Conservation (phyloP, 2,113 vertebrate species). For the Neodontobutis hainanensis region DNA sequence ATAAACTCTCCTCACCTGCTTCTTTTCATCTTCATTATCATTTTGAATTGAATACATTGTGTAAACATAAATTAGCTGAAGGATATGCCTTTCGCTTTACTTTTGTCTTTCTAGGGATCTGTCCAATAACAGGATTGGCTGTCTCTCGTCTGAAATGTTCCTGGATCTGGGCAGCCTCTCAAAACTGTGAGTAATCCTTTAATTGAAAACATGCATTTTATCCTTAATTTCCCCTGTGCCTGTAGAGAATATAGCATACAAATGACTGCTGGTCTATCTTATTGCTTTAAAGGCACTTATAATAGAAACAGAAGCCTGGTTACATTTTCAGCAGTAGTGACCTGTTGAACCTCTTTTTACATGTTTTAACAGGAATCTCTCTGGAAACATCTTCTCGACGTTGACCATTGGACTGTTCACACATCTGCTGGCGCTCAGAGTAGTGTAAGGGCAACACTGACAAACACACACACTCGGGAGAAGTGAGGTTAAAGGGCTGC, state of each 20-base stretch:
- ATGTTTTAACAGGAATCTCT: conserved; percentile 82
- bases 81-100: conserved; percentile 3
- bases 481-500: not conserved
- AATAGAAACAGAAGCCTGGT: not conserved
- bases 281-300: not conserved
- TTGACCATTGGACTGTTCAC: conserved; percentile 85
- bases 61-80: not conserved
- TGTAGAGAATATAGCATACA: conserved; percentile 6
- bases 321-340: not conserved
- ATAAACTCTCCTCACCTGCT: conserved; percentile 7
- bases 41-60: not conserved
- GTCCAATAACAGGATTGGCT: conserved; percentile 93
- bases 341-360: conserved; percentile 11
- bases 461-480: conserved; percentile 7
- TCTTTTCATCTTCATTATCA: not conserved
- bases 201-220: conserved; percentile 43
- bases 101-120: conserved; percentile 84
- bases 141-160: conserved; percentile 88
- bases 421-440: conserved; percentile 83
- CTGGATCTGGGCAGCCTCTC: conserved; percentile 84
- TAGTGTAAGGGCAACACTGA: conserved; percentile 80
- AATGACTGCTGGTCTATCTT: not conserved
- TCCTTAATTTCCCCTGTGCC: conserved; percentile 18
- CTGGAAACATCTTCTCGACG: conserved; percentile 91
- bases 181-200: conserved; percentile 86